phyloP scores from a whole-genome alignment of 2,888 invertebrate species.

The Caenorhabditis becei region DNA sequence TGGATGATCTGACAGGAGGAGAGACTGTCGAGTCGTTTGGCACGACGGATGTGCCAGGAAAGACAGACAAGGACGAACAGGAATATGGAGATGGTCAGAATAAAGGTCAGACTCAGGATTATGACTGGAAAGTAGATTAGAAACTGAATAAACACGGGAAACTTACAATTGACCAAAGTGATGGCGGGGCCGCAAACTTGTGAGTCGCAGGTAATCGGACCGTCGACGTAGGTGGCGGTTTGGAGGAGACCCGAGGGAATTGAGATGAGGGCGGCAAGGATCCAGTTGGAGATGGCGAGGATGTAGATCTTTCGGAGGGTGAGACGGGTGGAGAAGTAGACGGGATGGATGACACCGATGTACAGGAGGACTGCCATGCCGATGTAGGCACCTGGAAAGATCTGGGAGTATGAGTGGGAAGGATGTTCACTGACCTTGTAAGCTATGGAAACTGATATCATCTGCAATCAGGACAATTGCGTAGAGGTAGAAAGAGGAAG shows the following conservation, averaged over 20 bases:
- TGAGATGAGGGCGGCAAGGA: slow-evolving; percentile 21
- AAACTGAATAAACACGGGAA: no score
- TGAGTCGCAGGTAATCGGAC: slow-evolving; percentile 34
- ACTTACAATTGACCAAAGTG: slow-evolving; percentile 32
- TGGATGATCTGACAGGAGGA: slow-evolving; percentile 27
- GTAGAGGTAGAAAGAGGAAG: slow-evolving; percentile 33
- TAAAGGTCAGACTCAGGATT: slow-evolving; percentile 16
- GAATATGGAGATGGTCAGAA: slow-evolving; percentile 29
- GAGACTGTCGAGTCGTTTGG: slow-evolving; percentile 30
- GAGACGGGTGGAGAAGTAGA: slow-evolving; percentile 29
- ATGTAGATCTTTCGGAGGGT: slow-evolving; percentile 29
- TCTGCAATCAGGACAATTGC: slow-evolving; percentile 20
- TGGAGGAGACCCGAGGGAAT: slow-evolving; percentile 24
- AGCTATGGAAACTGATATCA: slow-evolving; percentile 38
- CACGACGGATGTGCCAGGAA: slow-evolving; percentile 16
- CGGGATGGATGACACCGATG: slow-evolving; percentile 36
- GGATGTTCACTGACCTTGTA: slow-evolving; percentile 29
- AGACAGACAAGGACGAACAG: slow-evolving; percentile 34
- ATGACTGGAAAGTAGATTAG: slow-evolving; percentile 8
- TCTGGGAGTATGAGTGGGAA: no score
- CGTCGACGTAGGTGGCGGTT: slow-evolving; percentile 22
- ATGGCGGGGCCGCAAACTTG: slow-evolving; percentile 35
- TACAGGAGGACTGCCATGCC: slow-evolving; percentile 40
- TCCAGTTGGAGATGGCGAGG: slow-evolving; percentile 18
- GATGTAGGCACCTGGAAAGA: slow-evolving; percentile 34